phyloP scores from a whole-genome alignment of 2,888 invertebrate genomes.

The Coleophora deauratella region DNA sequence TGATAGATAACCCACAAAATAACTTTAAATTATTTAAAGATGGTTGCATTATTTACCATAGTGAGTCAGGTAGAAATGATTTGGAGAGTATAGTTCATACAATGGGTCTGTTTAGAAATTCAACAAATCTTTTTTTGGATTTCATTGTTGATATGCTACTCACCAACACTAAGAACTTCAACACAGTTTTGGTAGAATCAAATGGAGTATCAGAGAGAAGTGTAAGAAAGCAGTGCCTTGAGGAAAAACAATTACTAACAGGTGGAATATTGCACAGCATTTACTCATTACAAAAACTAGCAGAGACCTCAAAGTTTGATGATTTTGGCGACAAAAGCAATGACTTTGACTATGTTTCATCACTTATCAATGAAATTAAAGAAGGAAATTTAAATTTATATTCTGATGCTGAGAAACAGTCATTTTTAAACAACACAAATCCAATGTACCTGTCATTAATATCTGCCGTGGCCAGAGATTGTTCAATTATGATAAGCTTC shows the following conservation, averaged over 20 bases:
- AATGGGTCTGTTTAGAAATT: conserved; percentile 26
- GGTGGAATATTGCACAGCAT: conserved; percentile 37
- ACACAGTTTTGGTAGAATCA: conserved; percentile 15
- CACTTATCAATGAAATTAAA: conserved; percentile 30
- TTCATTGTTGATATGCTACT: conserved; percentile 45
- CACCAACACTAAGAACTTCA: conserved; percentile 16
- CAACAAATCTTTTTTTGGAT: conserved; percentile 34
- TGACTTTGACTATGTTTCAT: conserved; percentile 33
- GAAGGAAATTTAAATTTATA: conserved; percentile 28
- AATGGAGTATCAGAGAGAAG: conserved; percentile 3
- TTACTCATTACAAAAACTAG: conserved; percentile 41
- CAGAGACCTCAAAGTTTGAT: conserved; percentile 21
- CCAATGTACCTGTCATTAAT: conserved; percentile 53
- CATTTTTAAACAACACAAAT: conserved; percentile 26
- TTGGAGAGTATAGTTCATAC: conserved; percentile 28
- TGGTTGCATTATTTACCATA: conserved; percentile 38
- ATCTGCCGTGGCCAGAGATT: conserved; percentile 80
- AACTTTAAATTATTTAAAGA: conserved; percentile 76
- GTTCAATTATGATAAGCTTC: conserved; percentile 79
- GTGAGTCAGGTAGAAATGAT: conserved; percentile 24
- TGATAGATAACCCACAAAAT: conserved; percentile 76
- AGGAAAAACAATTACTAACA: conserved; percentile 17
- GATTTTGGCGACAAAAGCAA: background rate
- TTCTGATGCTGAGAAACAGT: conserved; percentile 20
- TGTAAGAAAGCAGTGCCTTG: conserved; percentile 22